Conservation (phyloP, 2,113 vertebrate genomes). For the Nesospiza acunhae region DNA sequence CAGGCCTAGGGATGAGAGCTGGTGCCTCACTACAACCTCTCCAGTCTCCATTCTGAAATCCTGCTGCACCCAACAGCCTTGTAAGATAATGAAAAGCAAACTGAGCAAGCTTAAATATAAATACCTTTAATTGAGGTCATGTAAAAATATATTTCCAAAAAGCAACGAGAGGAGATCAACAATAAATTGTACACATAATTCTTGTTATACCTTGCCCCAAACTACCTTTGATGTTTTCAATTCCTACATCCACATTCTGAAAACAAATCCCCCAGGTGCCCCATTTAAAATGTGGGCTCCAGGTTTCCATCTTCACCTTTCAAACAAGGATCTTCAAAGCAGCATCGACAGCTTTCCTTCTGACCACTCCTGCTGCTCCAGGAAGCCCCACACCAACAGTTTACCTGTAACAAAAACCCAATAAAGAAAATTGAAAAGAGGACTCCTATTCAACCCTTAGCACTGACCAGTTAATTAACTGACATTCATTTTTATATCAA, state of each 20-base stretch:
- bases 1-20: background rate
- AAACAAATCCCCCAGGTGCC: background rate
- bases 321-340: background rate
- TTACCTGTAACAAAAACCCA: background rate
- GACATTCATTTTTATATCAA: background rate
- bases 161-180: background rate
- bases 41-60: background rate
- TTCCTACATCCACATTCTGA: background rate
- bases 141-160: background rate
- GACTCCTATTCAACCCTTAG: background rate
- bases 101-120: background rate
- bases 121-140: background rate
- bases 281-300: rapidly evolving
- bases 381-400: background rate
- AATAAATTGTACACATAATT: rapidly evolving
- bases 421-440: background rate
- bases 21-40: background rate
- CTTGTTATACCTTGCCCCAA: background rate
- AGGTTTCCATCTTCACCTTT: background rate
- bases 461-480: background rate
- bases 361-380: background rate
- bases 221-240: background rate
- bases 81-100: background rate
- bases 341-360: background rate
- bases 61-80: background rate